phyloP scores from a whole-genome alignment of 1,140 invertebrate species.

The Psix sp. region DNA sequence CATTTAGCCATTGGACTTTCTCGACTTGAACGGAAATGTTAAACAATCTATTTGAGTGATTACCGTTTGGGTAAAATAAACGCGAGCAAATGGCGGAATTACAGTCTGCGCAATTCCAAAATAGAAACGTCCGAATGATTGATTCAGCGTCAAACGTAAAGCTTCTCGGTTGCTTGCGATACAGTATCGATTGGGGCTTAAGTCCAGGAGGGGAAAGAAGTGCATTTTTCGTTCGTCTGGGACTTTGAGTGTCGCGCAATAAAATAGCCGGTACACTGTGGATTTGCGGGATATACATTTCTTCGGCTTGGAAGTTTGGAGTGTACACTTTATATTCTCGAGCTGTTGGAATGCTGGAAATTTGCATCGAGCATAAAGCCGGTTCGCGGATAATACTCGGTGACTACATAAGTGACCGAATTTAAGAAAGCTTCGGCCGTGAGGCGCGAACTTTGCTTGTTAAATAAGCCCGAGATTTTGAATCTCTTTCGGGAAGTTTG shows the following conservation, averaged over 20 bases:
- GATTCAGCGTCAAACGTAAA: conserved; percentile 21
- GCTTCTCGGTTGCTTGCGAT: conserved; percentile 8
- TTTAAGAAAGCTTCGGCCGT: conserved; percentile 52
- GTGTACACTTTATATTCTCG: conserved; percentile 42
- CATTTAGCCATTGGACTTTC: no score
- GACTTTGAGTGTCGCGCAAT: conserved; percentile 33
- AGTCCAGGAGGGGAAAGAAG: conserved; percentile 3
- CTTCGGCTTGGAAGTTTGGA: conserved; percentile 23
- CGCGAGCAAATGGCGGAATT: background rate
- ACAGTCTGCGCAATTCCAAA: background rate
- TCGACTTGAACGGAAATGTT: no score
- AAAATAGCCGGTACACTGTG: conserved; percentile 32
- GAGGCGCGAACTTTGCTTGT: conserved; percentile 55
- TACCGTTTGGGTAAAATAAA: no score
- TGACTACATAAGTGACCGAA: conserved; percentile 57
- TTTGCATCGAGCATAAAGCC: conserved; percentile 51
- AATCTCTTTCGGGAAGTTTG: conserved; percentile 52
- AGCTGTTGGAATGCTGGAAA: conserved; percentile 44
- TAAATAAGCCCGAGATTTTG: conserved; percentile 59
- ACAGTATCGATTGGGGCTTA: conserved; percentile 22
- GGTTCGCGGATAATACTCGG: conserved; percentile 48
- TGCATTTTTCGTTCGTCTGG: no score
- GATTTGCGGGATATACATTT: conserved; percentile 41
- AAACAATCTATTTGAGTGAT: no score
- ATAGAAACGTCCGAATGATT: conserved; percentile 26